Evolutionary conservation across 2,797 vertebrate species (phyloP), one percentile per base, ranked within the genome.

Genomic region (Chelon labrosus): DNA sequence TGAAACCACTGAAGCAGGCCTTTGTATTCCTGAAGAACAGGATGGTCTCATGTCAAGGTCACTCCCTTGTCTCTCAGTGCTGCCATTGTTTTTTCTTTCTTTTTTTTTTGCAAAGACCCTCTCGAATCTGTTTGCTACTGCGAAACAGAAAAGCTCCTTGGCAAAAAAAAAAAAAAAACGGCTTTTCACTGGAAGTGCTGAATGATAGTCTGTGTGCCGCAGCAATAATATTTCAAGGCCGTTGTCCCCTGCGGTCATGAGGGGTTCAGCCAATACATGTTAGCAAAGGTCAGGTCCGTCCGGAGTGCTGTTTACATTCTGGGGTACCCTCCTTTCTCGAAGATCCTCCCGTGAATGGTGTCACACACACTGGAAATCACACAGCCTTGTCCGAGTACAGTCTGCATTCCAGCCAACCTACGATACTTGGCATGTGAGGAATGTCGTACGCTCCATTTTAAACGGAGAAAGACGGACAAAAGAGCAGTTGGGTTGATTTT

Each of bases 281-380:
- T 84, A 75, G 84, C 80, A 90, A 88, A 90, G 92, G 92, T 93
- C 92, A 91, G 65, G 81, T 78, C 90, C 82, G 68, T 88, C 82
- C 85, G 80, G 88, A 84, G 80, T 79, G 84, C 75, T 90, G 93
- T 93, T 93, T 93, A 91, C 85, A 78, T 91, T 91, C 80, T 64
- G 70, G 76, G 76, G 73, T 67, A 77, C 74, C 87, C 86, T 83
- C 66, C 71, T 65, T 90, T 81, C 82, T 65, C 54, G 59, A 75
- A 79, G 79, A 37, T 70, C 73, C 75, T 77, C 77, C 70, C 35
- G 63, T 85, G 67, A 86, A 87, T 73, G 70, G 70, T 79, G 87
- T 87, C 83, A 55, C 88, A 79, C 82, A 84, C 82, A 77, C 77
- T 91, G 74, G 59, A 80, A 83, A 78, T 83, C 87, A 79, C 70